Evolutionary conservation across 2,797 vertebrate genomes (phyloP).

Genomic region (Kryptolebias ocellatus): DNA sequence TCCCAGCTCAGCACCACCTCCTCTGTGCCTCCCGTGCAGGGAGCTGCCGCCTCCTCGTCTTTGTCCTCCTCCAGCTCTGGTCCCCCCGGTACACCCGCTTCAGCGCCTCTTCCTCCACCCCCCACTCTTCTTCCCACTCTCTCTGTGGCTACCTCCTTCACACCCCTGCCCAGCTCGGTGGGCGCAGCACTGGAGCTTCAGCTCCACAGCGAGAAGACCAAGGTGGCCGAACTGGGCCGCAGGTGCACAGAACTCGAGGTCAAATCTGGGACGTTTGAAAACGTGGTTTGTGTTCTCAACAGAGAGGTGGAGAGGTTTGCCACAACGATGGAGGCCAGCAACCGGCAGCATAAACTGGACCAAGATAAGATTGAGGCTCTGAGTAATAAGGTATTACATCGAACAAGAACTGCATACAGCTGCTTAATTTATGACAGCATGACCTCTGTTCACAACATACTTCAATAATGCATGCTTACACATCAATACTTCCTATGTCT

Average conservation of each 20-base stretch:
- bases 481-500: too few relatives aligned
- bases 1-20: conserved; percentile 80
- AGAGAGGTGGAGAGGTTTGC: conserved; percentile 92
- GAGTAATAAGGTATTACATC: conserved; percentile 85
- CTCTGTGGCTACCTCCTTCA: conserved; percentile 80
- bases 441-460: too few relatives aligned
- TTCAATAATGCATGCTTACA: too few relatives aligned
- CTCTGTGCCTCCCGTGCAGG: conserved; percentile 85
- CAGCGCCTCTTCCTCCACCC: conserved; percentile 63
- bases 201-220: conserved; percentile 85
- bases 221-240: conserved; percentile 83
- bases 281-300: conserved; percentile 96
- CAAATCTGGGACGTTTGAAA: conserved; percentile 92
- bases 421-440: too few relatives aligned
- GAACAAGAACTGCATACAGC: too few relatives aligned
- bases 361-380: conserved; percentile 94
- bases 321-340: conserved; percentile 89
- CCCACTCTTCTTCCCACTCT: conserved; percentile 71
- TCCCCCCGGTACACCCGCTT: conserved; percentile 49
- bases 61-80: conserved; percentile 62
- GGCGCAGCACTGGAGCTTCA: conserved; percentile 84
- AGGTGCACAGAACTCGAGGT: conserved; percentile 89
- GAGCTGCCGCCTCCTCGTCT: conserved; percentile 68
- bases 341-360: conserved; percentile 91
- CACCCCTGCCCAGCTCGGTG: conserved; percentile 82